phyloP scores from a whole-genome alignment of 2,888 invertebrate species.

The Rotaria socialis region DNA sequence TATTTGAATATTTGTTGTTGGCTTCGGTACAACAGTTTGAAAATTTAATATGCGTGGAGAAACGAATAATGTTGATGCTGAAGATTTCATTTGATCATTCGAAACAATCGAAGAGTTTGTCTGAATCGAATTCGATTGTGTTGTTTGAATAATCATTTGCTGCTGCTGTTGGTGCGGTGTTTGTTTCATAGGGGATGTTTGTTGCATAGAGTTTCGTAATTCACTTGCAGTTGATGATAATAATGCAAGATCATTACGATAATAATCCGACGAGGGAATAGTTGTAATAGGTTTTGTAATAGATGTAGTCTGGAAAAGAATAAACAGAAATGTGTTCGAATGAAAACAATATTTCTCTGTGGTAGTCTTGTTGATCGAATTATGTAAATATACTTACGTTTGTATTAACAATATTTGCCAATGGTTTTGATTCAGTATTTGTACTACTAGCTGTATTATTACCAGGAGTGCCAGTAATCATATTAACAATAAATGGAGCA shows the following conservation, averaged over 20 bases:
- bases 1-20: constrained; percentile 23
- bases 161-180: neutral
- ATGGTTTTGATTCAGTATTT: neutral
- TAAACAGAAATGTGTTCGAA: no score
- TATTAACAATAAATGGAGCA: constrained; percentile 34
- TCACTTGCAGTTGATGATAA: constrained; percentile 30
- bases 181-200: neutral
- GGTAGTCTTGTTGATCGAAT: no score
- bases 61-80: constrained; percentile 22
- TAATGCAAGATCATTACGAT: constrained; percentile 32
- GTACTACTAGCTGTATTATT: neutral
- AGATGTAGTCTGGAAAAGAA: neutral
- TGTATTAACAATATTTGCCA: neutral
- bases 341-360: no score
- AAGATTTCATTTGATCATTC: neutral
- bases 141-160: neutral
- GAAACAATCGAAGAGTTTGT: neutral
- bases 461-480: neutral
- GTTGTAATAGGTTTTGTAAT: neutral
- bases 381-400: neutral
- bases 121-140: neutral
- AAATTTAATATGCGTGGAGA: constrained; percentile 25
- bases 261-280: neutral
- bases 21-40: constrained; percentile 30
- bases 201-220: constrained; percentile 22